Base-by-base conservation (phyloP, 1,140 invertebrate genomes). In the Cataglyphis hispanica region DNA sequence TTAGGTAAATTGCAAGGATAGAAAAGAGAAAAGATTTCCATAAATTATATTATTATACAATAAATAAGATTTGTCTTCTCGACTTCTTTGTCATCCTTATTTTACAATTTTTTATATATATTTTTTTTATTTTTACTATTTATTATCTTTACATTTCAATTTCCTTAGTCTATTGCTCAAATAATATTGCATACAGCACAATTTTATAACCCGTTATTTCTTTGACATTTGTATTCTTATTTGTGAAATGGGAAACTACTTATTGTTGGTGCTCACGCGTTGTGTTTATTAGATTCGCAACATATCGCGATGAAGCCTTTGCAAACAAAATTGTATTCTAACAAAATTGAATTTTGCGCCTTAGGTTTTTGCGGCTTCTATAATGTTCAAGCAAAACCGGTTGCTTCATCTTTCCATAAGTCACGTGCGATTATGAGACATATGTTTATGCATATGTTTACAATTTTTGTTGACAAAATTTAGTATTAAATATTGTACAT, bases 241-340 rank as follows among this genome's bases (percentile, higher is more conserved):
- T 70, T 13, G 50, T 13, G 19, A 72, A 60, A 72, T 31, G 34
- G 37, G 13, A 72, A 83, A n/a, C 6, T 72, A 34, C 64, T 84
- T 75, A 34, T n/a, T n/a, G n/a, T n/a, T n/a, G n/a, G 27, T 70
- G 83, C 13, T 34, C 43, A 19, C 37, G 43, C 53, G 34, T 69
- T 69, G 25, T 27, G 91, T 91, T 85, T 92, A 92, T 92, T 93
- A 91, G 89, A 92, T 92, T 90, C 90, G 86, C 75, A 40, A 66
- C 67, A 78, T 80, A 80, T 89, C 86, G 84, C 87, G 89, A 84
- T 90, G 93, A 93, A 94, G 93, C 92, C 92, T 91, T 91, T 92
- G 67, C 84, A 78, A 66, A 90, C 40, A 61, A 70, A 80, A 86
- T 58, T 34, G 31, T 86, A 76, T 58, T 43, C 81, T 63, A 50